A percentile compares a stretch with the other conserved stretches of the same genome.
phyloP scores from a whole-genome alignment of 1,140 invertebrate genomes.

The Polyergus mexicanus region DNA sequence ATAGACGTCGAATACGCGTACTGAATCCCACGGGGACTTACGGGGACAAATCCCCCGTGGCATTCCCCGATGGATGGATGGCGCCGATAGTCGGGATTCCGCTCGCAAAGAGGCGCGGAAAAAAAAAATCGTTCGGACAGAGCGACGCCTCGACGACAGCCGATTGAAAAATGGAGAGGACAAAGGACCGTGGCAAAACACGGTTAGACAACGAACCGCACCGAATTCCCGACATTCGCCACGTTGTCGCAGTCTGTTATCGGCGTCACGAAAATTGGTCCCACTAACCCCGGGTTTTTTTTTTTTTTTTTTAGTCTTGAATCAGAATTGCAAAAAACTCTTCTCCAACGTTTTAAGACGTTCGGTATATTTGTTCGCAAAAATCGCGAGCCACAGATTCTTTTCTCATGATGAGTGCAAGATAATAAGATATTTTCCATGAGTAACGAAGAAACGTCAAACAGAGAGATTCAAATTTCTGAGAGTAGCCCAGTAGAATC shows the following conservation, averaged over 20 bases:
- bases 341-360: not conserved
- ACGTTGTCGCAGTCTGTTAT: slow-evolving; percentile 44
- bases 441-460: not conserved
- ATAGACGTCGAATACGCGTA: slow-evolving; percentile 40
- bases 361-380: not conserved
- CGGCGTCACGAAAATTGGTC: slow-evolving; percentile 7
- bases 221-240: slow-evolving; percentile 28
- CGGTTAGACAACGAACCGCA: slow-evolving; percentile 50
- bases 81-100: slow-evolving; percentile 47
- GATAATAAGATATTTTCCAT: not conserved
- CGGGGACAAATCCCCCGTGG: slow-evolving; percentile 55
- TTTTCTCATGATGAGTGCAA: not conserved
- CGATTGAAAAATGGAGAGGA: slow-evolving; percentile 63
- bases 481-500: slow-evolving; percentile 11
- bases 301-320: too few relatives aligned
- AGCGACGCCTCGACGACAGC: slow-evolving; percentile 26
- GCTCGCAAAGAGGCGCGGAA: slow-evolving; percentile 10
- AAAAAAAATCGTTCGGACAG: slow-evolving; percentile 35
- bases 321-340: not conserved
- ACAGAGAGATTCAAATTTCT: not conserved
- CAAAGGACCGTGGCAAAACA: slow-evolving; percentile 28
- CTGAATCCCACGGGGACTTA: slow-evolving; percentile 52
- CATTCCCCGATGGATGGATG: slow-evolving; percentile 52
- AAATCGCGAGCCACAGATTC: not conserved
- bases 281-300: not conserved